Base-by-base conservation (phyloP, 2,797 vertebrate genomes). In the Enteromius argenteus region DNA sequence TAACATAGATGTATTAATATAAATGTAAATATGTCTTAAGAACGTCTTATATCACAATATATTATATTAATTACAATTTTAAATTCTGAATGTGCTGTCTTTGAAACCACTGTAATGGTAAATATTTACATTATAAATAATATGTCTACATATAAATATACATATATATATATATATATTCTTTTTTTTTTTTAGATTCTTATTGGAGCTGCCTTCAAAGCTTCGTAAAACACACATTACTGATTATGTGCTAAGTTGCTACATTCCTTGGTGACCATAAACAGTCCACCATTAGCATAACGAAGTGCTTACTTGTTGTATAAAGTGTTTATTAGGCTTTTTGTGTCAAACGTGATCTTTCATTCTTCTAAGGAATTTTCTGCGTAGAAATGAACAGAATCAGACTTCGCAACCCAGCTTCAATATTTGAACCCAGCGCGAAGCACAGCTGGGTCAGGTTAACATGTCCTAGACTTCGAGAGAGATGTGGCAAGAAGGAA, bases 381-480 rank as follows among this genome's bases (percentile, higher is more conserved):
- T 62, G 10, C 15, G 30, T 37, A 30, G 69, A 49, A 51, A 73
- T 19, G 30, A 68, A 80, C 19, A 27, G 3, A 17, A 69, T 17
- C 13, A 13, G 2, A n/a, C 46, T 10, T 17, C 21, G 4, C 0
- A 76, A 42, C 19, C 42, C 58, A 81, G 51, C n/a, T 42, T 30
- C 58, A 68, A 35, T 68, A 56, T 76, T 68, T 83, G 35, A 56
- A 15, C 11, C 2, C 39, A 46, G 39, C 11, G 21, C 5, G 3
- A 58, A 56, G 30, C 56, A 23, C 73, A 83, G 37, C 62, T 77
- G 81, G 37, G 56, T 66, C 19, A 5, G 23, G 62, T 58, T 67
- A 83, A 42, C 35, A 32, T 67, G 35, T 68, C 32, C 72, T 44
- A 68, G 35, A 76, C 81, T 84, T 75, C 66, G 62, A 53, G 32